Evolutionary conservation across 2,113 vertebrate species (phyloP).

Genomic region (Junco hyemalis): DNA sequence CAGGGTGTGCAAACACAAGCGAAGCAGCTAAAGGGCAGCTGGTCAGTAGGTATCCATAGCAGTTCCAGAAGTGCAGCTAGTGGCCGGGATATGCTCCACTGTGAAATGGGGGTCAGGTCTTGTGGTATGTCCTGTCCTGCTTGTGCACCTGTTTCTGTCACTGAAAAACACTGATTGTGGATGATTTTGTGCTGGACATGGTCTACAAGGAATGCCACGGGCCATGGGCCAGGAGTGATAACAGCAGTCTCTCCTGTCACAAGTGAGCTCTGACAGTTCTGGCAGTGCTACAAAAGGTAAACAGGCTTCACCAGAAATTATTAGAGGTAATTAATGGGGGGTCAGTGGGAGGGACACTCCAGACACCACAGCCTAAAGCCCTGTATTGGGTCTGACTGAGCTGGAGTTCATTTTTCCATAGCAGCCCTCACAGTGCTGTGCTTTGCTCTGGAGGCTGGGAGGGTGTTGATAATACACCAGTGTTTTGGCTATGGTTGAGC

Average conservation of each 20-base stretch:
- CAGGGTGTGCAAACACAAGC: background rate
- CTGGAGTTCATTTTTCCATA: background rate
- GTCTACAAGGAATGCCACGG: background rate
- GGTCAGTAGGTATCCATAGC: accelerated
- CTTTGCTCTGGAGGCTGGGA: background rate
- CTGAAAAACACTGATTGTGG: background rate
- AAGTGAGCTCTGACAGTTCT: background rate
- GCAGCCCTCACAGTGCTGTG: background rate
- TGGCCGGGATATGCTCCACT: accelerated
- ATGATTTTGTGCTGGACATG: background rate
- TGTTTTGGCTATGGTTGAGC: background rate
- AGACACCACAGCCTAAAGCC: background rate
- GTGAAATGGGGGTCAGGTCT: background rate
- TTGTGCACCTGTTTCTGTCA: background rate
- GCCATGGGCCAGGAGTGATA: too few species aligned
- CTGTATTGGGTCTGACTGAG: background rate
- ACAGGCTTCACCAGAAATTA: background rate
- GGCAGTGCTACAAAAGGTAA: background rate
- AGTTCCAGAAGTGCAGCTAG: background rate
- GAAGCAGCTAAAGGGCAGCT: background rate
- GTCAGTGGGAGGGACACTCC: background rate
- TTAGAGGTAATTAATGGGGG: accelerated
- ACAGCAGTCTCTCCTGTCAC: background rate
- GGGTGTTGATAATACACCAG: background rate
- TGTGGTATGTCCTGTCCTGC: background rate